These are phyloP conservation scores for Terrapene triunguis DNA, from an alignment of 2,113 vertebrate species.

Conservation along the genomic window DNA sequence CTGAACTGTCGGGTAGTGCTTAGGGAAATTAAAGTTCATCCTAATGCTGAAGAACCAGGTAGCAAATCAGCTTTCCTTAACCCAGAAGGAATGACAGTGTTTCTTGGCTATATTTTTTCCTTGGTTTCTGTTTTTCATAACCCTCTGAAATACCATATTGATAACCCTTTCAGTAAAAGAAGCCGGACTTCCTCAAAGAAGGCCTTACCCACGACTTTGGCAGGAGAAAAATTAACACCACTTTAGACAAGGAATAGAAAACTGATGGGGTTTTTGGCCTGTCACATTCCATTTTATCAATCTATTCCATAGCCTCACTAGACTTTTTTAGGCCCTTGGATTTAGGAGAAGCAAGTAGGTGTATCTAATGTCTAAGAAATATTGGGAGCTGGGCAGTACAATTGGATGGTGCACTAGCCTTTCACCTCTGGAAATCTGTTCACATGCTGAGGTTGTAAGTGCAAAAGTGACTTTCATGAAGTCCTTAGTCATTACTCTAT, in stretches of 20 bases:
- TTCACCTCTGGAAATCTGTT: slow-evolving; percentile 24
- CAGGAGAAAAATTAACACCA: slow-evolving; percentile 30
- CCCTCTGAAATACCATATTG: slow-evolving; percentile 64
- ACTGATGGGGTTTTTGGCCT: slow-evolving; percentile 34
- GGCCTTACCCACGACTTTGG: background rate
- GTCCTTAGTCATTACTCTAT: background rate
- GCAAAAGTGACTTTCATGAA: slow-evolving; percentile 15
- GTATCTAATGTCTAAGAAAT: slow-evolving; percentile 21
- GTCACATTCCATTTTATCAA: slow-evolving; percentile 53
- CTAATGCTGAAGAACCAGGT: slow-evolving; percentile 44
- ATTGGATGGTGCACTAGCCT: background rate
- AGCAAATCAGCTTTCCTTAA: slow-evolving; percentile 16
- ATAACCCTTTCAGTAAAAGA: background rate
- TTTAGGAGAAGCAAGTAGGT: background rate
- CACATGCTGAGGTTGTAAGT: background rate
- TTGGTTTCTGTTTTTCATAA: background rate
- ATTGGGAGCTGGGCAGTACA: slow-evolving; percentile 4
- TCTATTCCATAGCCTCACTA: slow-evolving; percentile 15
- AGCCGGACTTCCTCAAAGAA: background rate
- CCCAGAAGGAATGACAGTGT: background rate
- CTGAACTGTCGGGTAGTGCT: background rate
- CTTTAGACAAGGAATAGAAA: background rate
- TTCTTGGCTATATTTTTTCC: background rate
- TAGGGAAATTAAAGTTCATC: background rate
- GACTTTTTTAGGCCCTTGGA: slow-evolving; percentile 3